Evolutionary conservation across 2,888 invertebrate genomes (phyloP).

Genomic region (Chaitophorus viminalis): DNA sequence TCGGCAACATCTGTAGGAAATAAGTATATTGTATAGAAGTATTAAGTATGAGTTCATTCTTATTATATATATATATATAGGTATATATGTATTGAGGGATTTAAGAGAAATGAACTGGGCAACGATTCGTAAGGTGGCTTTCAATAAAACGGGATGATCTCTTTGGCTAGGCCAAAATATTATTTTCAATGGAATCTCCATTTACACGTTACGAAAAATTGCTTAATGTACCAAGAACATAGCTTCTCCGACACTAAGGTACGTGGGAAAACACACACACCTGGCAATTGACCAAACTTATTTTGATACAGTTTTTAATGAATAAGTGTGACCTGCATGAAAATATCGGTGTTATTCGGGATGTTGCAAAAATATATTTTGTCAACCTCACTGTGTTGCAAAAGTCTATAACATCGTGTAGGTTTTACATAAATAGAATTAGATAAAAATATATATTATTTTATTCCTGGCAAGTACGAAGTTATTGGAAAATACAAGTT

Average conservation of each 20-base stretch:
- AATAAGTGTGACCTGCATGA: not conserved
- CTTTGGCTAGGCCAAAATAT: slow-evolving; percentile 13
- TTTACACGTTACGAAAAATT: slow-evolving; percentile 24
- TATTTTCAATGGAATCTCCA: slow-evolving; percentile 24
- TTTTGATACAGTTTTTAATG: not conserved
- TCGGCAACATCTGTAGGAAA: slow-evolving; percentile 10
- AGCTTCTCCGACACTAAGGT: not conserved
- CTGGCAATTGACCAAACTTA: slow-evolving; percentile 31
- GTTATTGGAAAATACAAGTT: no score
- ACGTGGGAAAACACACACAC: slow-evolving; percentile 13
- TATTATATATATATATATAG: no score
- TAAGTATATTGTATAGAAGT: not conserved
- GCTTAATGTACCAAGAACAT: slow-evolving; percentile 45
- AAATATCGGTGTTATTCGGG: not conserved
- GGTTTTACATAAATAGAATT: no score
- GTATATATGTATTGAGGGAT: not conserved
- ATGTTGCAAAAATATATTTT: not conserved
- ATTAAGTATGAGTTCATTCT: not conserved
- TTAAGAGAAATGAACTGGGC: not conserved
- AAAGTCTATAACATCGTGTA: not conserved
- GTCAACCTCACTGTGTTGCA: no score
- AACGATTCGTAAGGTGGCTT: not conserved
- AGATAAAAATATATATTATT: no score
- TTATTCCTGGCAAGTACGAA: no score
- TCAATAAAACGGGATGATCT: not conserved